phyloP scores from a whole-genome alignment of 1,140 invertebrate species.

The Magallana ariakensis region DNA sequence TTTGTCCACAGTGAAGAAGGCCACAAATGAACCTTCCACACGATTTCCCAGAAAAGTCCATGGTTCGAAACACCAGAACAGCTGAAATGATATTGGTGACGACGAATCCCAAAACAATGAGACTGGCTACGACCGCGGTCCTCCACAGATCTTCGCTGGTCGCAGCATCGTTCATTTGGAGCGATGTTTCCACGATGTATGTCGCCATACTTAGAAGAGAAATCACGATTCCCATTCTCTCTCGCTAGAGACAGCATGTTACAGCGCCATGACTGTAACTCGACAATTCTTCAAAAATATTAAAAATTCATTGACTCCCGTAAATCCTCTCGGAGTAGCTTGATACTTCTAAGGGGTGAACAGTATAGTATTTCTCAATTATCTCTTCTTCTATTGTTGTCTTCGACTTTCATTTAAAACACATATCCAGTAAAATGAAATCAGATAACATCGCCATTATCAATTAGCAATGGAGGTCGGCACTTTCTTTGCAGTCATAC shows the following conservation, averaged over 20 bases:
- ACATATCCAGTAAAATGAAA: conserved; percentile 34
- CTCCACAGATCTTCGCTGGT: background rate
- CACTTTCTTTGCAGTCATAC: conserved; percentile 22
- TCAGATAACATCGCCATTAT: conserved; percentile 26
- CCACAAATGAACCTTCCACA: conserved; percentile 49
- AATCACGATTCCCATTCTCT: conserved; percentile 46
- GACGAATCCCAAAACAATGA: conserved; percentile 40
- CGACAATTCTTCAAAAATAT: background rate
- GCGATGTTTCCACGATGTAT: conserved; percentile 43
- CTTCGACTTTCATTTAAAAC: conserved; percentile 32
- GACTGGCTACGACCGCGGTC: conserved; percentile 15
- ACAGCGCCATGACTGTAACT: background rate
- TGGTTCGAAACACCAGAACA: conserved; percentile 49
- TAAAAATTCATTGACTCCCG: conserved; percentile 10
- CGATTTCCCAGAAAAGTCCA: conserved; percentile 54
- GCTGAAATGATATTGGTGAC: conserved; percentile 52
- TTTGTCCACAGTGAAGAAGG: conserved; percentile 40
- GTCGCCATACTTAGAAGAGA: conserved; percentile 48
- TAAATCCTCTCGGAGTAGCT: background rate
- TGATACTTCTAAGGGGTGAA: background rate
- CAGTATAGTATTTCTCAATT: conserved; percentile 25
- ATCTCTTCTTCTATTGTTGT: conserved; percentile 12
- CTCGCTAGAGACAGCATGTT: conserved; percentile 6
- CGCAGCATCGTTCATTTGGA: conserved; percentile 40
- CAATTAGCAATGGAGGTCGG: background rate